These are phyloP conservation scores for Teleogryllus occipitalis DNA, from an alignment of 1,140 invertebrate genomes.

Conservation along the genomic window DNA sequence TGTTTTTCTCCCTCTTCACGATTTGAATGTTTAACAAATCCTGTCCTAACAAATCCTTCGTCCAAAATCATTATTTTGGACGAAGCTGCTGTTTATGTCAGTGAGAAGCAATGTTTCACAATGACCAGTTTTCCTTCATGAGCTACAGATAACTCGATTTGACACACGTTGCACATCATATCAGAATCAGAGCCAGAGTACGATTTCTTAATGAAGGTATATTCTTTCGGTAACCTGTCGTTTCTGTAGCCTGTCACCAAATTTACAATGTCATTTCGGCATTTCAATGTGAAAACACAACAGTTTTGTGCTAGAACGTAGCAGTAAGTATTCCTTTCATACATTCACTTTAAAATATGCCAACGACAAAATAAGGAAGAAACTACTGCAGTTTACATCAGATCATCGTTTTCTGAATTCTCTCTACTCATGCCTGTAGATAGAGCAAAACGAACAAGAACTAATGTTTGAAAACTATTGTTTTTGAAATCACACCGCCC, in stretches of 20 bases:
- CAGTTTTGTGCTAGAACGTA: too few species aligned
- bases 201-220: constrained; percentile 19
- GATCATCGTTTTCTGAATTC: too few species aligned
- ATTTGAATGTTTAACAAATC: neutral
- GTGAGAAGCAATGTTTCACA: constrained; percentile 16
- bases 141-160: constrained; percentile 19
- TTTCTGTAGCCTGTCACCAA: too few species aligned
- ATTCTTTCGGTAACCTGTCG: constrained; percentile 10
- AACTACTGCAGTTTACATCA: too few species aligned
- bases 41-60: too few species aligned
- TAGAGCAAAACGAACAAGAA: too few species aligned
- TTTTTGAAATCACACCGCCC: too few species aligned
- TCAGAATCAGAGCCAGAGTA: constrained; percentile 2
- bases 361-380: too few species aligned
- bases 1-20: constrained; percentile 15
- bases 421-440: too few species aligned
- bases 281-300: neutral
- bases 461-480: too few species aligned
- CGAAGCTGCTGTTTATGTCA: constrained; percentile 12
- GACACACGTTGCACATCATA: constrained; percentile 18
- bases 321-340: too few species aligned
- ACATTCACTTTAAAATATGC: too few species aligned
- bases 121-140: constrained; percentile 16
- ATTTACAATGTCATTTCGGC: constrained; percentile 10
- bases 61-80: neutral